These are phyloP conservation scores for Scolopax mira DNA, from an alignment of 2,113 vertebrate genomes.

Conservation along the genomic window DNA sequence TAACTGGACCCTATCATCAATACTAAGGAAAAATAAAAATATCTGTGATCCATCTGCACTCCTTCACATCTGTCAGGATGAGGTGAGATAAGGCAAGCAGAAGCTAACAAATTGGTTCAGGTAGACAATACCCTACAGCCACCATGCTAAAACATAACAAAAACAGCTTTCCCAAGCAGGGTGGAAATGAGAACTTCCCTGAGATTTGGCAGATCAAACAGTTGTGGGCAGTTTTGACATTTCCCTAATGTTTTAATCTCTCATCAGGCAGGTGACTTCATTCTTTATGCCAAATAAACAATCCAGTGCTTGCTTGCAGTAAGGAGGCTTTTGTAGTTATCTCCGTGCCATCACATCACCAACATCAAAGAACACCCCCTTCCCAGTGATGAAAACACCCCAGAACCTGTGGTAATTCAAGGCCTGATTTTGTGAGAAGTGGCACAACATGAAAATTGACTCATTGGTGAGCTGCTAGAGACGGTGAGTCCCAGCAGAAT, in stretches of 20 bases:
- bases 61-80: neutral
- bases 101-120: neutral
- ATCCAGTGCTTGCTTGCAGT: neutral
- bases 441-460: neutral
- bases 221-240: slow-evolving; percentile 40
- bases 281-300: slow-evolving; percentile 37
- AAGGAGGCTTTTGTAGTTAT: neutral
- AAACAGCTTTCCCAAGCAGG: slow-evolving; percentile 8
- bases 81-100: neutral
- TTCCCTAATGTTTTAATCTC: slow-evolving; percentile 13
- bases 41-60: neutral
- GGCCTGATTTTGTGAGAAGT: neutral
- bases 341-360: neutral
- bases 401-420: neutral
- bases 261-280: slow-evolving; percentile 51
- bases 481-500: neutral
- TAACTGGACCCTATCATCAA: neutral
- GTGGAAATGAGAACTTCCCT: slow-evolving; percentile 7
- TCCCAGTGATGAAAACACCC: neutral
- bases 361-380: neutral
- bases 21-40: neutral
- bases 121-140: neutral
- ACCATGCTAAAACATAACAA: neutral
- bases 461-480: neutral
- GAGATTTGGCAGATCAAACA: slow-evolving; percentile 33